Percentiles rank a stretch among this genome's conserved stretches.
Evolutionary conservation across 2,797 vertebrate genomes (phyloP).

Genomic region (Cirrhinus mrigala): DNA sequence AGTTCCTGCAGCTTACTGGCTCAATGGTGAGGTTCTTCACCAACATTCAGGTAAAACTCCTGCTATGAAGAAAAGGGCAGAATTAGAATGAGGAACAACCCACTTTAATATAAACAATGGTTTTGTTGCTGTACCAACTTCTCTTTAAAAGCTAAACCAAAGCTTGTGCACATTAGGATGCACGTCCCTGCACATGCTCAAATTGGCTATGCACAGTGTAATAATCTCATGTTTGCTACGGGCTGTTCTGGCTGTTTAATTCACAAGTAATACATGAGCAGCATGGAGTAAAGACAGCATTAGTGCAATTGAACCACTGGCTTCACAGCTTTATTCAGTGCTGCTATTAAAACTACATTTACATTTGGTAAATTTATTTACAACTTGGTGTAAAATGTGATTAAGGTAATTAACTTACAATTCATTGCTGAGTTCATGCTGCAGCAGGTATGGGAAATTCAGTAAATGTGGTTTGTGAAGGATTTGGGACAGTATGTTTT

Average conservation of each 20-base stretch:
- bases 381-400: slow-evolving; percentile 11
- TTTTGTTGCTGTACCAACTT: background rate
- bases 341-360: slow-evolving; percentile 2
- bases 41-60: background rate
- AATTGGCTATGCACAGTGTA: background rate
- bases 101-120: background rate
- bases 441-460: background rate
- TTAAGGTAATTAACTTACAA: background rate
- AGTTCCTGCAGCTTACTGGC: background rate
- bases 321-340: background rate
- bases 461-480: background rate
- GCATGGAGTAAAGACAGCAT: background rate
- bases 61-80: background rate
- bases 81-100: too few species aligned
- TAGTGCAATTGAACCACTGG: slow-evolving; percentile 19
- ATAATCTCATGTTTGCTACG: slow-evolving; percentile 4
- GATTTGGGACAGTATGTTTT: too few species aligned
- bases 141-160: background rate
- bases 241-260: slow-evolving; percentile 22
- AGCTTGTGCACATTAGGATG: background rate
- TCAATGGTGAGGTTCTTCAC: background rate
- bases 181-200: background rate
- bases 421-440: background rate
- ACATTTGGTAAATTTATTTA: background rate
- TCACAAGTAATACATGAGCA: background rate